These are phyloP conservation scores for Ibycter americanus DNA, from an alignment of 2,797 vertebrate species.

Conservation along the genomic window DNA sequence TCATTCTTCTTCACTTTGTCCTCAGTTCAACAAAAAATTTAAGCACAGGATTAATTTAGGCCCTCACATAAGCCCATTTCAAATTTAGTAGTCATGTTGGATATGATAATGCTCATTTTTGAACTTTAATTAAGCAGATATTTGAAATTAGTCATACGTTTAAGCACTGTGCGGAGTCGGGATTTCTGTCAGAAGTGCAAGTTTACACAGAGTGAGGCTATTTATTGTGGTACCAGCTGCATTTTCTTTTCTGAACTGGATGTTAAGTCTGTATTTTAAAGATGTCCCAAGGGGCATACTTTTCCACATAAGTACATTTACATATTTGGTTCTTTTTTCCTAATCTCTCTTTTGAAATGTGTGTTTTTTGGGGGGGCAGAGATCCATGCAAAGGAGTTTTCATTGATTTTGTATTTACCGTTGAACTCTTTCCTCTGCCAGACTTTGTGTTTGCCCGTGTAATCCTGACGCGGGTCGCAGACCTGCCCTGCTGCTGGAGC, in stretches of 20 bases:
- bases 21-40: neutral
- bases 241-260: neutral
- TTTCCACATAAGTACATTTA: neutral
- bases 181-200: constrained; percentile 1
- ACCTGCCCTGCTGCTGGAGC: neutral
- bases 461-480: neutral
- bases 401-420: neutral
- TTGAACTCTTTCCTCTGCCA: too few species aligned
- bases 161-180: neutral
- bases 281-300: neutral
- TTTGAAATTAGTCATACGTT: constrained; percentile 12
- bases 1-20: neutral
- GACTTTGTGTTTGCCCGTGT: fast-evolving
- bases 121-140: constrained; percentile 32
- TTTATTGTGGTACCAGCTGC: neutral
- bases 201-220: neutral
- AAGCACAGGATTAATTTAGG: constrained; percentile 14
- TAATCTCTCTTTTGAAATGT: neutral
- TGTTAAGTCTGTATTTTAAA: neutral
- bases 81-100: constrained; percentile 1
- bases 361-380: neutral
- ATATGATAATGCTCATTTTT: neutral
- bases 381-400: fast-evolving
- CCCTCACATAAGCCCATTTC: neutral
- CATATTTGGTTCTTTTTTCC: neutral